These are phyloP conservation scores for Smutsia temminckii DNA, from an alignment of 2,797 vertebrate species.

Conservation along the genomic window DNA sequence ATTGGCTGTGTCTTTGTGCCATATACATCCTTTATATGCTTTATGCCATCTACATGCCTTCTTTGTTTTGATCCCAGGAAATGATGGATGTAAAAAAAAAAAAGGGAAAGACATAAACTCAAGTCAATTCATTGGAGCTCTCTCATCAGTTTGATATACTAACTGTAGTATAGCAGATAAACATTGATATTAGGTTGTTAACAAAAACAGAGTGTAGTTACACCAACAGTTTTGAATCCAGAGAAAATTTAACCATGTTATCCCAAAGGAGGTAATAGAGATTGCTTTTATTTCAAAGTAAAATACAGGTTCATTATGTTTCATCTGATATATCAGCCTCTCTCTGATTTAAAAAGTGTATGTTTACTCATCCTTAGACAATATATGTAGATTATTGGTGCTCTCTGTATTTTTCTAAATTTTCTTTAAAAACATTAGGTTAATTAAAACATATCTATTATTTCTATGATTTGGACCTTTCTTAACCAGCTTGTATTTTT, in stretches of 20 bases:
- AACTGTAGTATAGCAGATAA: too few species aligned
- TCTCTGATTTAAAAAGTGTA: background rate
- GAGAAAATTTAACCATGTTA: background rate
- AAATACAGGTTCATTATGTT: background rate
- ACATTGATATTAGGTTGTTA: background rate
- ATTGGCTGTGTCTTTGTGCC: background rate
- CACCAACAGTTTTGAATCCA: background rate
- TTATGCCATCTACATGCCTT: background rate
- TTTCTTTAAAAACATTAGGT: background rate
- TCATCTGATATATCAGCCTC: background rate
- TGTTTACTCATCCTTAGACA: background rate
- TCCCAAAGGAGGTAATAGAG: background rate
- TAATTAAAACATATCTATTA: background rate
- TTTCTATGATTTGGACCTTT: background rate
- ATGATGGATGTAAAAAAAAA: background rate
- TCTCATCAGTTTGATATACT: background rate
- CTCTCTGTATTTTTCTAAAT: background rate
- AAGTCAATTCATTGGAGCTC: background rate
- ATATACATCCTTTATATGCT: background rate
- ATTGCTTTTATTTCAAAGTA: background rate
- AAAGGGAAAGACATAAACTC: background rate
- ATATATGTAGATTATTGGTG: background rate
- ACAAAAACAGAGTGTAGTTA: background rate
- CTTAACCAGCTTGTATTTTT: background rate
- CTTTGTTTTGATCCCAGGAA: background rate